A percentile compares a stretch with the other conserved stretches of the same genome.
These are phyloP conservation scores for Columba guinea DNA, from an alignment of 2,797 vertebrate genomes.

Conservation along the genomic window DNA sequence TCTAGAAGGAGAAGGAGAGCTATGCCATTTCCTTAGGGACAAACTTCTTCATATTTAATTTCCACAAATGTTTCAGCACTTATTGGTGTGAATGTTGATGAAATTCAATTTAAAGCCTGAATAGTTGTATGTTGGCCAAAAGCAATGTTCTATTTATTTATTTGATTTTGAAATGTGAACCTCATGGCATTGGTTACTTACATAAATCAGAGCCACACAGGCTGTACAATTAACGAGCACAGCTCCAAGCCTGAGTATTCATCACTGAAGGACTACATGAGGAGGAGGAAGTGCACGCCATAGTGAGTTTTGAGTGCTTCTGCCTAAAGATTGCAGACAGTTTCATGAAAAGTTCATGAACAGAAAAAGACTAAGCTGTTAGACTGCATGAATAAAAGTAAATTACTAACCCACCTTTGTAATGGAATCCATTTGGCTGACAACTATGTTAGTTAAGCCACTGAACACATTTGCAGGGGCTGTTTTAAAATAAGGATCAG, in stretches of 20 bases:
- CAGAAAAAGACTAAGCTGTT: neutral
- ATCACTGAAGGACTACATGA: neutral
- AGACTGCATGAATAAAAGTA: neutral
- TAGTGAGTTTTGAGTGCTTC: neutral
- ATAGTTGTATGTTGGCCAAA: neutral
- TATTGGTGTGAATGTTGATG: neutral
- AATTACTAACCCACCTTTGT: slow-evolving; percentile 3
- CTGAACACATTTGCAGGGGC: neutral
- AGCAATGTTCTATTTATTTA: neutral
- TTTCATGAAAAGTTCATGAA: neutral
- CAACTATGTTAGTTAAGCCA: neutral
- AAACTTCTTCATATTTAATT: neutral
- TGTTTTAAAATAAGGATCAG: neutral
- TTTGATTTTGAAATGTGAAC: neutral
- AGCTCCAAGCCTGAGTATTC: neutral
- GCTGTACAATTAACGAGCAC: neutral
- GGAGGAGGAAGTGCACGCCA: neutral
- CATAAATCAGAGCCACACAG: neutral
- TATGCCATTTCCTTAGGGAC: neutral
- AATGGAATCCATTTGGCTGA: neutral
- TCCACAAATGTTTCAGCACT: neutral
- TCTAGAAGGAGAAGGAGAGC: neutral
- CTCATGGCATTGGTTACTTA: neutral
- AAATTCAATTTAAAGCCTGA: neutral
- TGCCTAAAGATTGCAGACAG: neutral